Conservation (phyloP, 2,113 vertebrate species). For the Petromus typicus region DNA sequence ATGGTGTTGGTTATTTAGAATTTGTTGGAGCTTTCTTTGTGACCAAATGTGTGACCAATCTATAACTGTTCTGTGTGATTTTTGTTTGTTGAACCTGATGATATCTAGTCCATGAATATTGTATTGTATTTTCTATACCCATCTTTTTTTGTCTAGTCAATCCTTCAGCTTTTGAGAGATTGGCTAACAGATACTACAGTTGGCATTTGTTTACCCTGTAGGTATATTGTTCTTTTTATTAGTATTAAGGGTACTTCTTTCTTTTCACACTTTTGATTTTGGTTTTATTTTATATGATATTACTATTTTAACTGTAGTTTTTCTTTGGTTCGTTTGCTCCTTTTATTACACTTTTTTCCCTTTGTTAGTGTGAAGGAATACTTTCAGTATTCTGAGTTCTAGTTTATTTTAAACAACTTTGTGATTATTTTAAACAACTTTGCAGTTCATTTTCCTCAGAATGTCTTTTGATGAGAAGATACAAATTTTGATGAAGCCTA, state of each 20-base stretch:
- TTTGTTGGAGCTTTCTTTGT: conserved; percentile 35
- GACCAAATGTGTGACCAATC: conserved; percentile 14
- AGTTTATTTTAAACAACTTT: not conserved
- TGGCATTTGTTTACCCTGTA: not conserved
- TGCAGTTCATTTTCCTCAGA: not conserved
- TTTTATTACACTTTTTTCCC: not conserved
- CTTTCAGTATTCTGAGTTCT: not conserved
- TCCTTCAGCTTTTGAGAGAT: not conserved
- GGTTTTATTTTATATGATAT: not conserved
- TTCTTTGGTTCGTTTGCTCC: not conserved
- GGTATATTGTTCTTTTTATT: not conserved
- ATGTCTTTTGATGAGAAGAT: not conserved
- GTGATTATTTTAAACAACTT: not conserved
- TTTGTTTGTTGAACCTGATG: conserved; percentile 10
- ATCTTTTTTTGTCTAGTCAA: not conserved
- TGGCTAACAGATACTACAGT: not conserved
- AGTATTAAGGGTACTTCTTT: not conserved
- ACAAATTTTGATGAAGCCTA: conserved; percentile 16
- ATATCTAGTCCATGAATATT: not conserved
- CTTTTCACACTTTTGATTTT: not conserved
- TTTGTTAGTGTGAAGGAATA: not conserved
- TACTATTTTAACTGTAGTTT: not conserved
- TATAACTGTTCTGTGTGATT: not conserved
- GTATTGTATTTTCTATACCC: not conserved
- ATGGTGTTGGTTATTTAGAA: conserved; percentile 45